Conservation (phyloP, 2,888 invertebrate species). For the Zygothrica quintamaculata region DNA sequence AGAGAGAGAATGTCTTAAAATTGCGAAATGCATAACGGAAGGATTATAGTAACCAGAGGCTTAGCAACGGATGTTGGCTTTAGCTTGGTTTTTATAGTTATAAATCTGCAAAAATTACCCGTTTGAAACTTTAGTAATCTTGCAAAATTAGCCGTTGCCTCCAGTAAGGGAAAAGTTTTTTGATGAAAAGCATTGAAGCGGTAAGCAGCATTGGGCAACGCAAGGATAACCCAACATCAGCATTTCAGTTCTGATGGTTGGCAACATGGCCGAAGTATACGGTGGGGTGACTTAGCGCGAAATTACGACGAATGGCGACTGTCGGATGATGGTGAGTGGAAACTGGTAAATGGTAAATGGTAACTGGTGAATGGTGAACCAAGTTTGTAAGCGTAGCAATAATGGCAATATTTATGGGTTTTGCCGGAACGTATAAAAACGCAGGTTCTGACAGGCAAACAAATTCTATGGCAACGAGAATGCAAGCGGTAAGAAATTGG, state of each 20-base stretch:
- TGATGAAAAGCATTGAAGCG: slow-evolving; percentile 55
- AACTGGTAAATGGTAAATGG: slow-evolving; percentile 13
- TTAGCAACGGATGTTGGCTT: not conserved
- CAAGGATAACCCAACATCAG: slow-evolving; percentile 28
- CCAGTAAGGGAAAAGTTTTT: slow-evolving; percentile 21
- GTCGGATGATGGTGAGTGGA: too few species aligned
- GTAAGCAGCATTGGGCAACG: slow-evolving; percentile 11
- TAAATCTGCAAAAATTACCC: slow-evolving; percentile 21
- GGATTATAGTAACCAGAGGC: slow-evolving; percentile 23
- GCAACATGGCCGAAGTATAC: slow-evolving; percentile 25
- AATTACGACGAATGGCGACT: slow-evolving; percentile 41
- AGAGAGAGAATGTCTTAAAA: not conserved
- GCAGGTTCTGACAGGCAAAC: slow-evolving; percentile 51
- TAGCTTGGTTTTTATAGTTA: not conserved
- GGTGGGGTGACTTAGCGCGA: slow-evolving; percentile 47
- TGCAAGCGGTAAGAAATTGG: slow-evolving; percentile 26
- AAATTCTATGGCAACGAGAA: slow-evolving; percentile 30
- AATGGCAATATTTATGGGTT: slow-evolving; percentile 74
- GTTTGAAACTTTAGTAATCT: slow-evolving; percentile 47
- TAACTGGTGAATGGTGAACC: slow-evolving; percentile 5
- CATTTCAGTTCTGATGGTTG: slow-evolving; percentile 5
- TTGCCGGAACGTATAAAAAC: slow-evolving; percentile 71
- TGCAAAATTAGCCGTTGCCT: slow-evolving; percentile 13
- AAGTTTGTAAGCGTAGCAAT: slow-evolving; percentile 57
- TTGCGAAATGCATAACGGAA: not conserved